A percentile compares a stretch with the other conserved stretches of the same genome.
Conservation (phyloP, 1,140 invertebrate species). For the Dendroctonus ponderosae region DNA sequence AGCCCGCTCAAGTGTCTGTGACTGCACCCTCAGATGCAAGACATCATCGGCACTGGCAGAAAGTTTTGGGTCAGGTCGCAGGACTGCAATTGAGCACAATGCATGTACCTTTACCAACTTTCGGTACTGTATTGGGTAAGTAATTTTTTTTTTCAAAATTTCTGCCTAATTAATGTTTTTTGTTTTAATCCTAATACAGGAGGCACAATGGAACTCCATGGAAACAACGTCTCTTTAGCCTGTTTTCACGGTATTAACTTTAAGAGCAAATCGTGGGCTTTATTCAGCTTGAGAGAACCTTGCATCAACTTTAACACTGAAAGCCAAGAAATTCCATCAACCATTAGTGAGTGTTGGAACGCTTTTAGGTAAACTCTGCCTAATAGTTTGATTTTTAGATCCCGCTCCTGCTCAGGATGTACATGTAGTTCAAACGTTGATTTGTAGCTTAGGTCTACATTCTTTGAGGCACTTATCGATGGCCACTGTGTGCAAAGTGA, state of each 20-base stretch:
- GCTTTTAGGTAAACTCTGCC: constrained; percentile 9
- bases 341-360: constrained; percentile 53
- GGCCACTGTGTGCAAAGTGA: constrained; percentile 90
- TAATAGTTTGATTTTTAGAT: constrained; percentile 34
- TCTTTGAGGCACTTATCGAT: constrained; percentile 76
- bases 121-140: constrained; percentile 68
- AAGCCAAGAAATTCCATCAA: constrained; percentile 77
- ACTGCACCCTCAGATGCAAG: constrained; percentile 59
- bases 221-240: constrained; percentile 89
- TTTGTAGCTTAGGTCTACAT: constrained; percentile 78
- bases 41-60: constrained; percentile 92
- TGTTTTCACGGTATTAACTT: constrained; percentile 98
- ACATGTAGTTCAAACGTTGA: constrained; percentile 83
- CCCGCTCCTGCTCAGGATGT: constrained; percentile 55
- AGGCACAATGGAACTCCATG: constrained; percentile 88
- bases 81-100: constrained; percentile 75
- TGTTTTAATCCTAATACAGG: constrained; percentile 52
- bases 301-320: constrained; percentile 94
- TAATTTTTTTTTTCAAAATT: neutral
- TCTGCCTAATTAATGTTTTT: neutral
- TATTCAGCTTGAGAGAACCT: constrained; percentile 92
- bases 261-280: constrained; percentile 93
- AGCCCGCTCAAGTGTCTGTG: constrained; percentile 17
- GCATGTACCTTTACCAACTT: constrained; percentile 62
- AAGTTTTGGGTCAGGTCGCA: constrained; percentile 69